Evolutionary conservation across 1,140 invertebrate species (phyloP).

Genomic region (Drosophila gunungcola): DNA sequence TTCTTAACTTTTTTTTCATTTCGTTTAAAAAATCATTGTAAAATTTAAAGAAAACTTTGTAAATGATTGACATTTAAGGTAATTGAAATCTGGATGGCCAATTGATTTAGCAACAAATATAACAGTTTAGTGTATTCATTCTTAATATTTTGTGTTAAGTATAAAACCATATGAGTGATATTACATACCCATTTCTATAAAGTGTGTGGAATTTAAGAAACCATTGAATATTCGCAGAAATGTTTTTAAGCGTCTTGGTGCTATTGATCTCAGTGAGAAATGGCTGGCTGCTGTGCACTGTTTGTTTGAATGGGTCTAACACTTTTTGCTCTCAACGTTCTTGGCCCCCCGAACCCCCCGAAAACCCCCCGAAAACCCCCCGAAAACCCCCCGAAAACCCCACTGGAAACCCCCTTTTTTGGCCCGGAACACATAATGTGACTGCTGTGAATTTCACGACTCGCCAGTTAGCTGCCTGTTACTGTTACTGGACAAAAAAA

Average conservation of each 20-base stretch:
- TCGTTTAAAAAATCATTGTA: too few species aligned
- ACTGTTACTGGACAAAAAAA: conserved; percentile 31
- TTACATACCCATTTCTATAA: too few species aligned
- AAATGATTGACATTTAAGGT: too few species aligned
- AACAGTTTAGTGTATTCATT: too few species aligned
- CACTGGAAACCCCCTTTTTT: conserved; percentile 1
- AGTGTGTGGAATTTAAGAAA: neutral
- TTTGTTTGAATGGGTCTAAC: conserved; percentile 18
- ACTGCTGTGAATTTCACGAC: conserved; percentile 80
- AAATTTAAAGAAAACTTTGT: too few species aligned
- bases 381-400: too few species aligned
- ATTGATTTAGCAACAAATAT: too few species aligned
- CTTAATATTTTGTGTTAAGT: too few species aligned
- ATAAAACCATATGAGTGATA: too few species aligned
- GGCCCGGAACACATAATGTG: conserved; percentile 61
- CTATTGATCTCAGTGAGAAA: conserved; percentile 7
- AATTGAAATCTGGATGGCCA: too few species aligned
- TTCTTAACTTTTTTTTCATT: too few species aligned
- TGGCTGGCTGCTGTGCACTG: conserved; percentile 11
- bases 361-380: neutral
- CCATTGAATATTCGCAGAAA: neutral
- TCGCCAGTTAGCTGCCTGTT: conserved; percentile 65
- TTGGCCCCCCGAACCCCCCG: neutral
- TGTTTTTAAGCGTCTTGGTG: neutral
- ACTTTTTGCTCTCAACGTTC: conserved; percentile 13